phyloP scores from a whole-genome alignment of 2,113 vertebrate genomes.

The Paramormyrops kingsleyae region DNA sequence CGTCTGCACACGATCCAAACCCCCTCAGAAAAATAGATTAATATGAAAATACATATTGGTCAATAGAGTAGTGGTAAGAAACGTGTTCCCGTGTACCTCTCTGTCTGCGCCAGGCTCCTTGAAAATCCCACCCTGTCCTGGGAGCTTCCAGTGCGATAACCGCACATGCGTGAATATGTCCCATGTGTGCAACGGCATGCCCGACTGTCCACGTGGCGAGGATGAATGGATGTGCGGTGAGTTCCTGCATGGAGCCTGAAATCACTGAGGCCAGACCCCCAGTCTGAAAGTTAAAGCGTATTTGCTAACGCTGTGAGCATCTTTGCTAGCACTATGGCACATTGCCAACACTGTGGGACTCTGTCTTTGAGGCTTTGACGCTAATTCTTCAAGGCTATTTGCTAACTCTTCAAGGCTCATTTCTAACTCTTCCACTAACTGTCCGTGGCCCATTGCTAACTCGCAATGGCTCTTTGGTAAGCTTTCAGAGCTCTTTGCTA shows the following conservation, averaged over 20 bases:
- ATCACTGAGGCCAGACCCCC: background rate
- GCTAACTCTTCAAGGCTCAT: background rate
- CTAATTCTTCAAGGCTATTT: background rate
- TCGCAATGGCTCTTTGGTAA: background rate
- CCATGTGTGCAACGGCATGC: constrained; percentile 59
- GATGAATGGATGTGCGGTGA: constrained; percentile 72
- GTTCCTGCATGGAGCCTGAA: constrained; percentile 28
- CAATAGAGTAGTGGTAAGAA: background rate
- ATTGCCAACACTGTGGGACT: background rate
- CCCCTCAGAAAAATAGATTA: background rate
- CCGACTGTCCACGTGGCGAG: constrained; percentile 64
- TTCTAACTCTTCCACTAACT: background rate
- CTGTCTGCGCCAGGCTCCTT: constrained; percentile 53
- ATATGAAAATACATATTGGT: background rate
- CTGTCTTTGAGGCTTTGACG: background rate
- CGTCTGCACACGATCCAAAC: background rate
- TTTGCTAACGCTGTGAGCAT: background rate
- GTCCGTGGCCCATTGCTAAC: background rate
- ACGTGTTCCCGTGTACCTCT: background rate
- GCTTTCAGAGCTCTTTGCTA: background rate
- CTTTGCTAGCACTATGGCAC: background rate
- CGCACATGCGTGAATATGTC: constrained; percentile 64
- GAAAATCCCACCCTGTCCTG: constrained; percentile 58
- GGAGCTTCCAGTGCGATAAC: constrained; percentile 64
- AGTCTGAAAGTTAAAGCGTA: background rate